Evolutionary conservation across 64 coral and sea anemone genomes (phyloP).

Genomic region (Anthopleura sola): DNA sequence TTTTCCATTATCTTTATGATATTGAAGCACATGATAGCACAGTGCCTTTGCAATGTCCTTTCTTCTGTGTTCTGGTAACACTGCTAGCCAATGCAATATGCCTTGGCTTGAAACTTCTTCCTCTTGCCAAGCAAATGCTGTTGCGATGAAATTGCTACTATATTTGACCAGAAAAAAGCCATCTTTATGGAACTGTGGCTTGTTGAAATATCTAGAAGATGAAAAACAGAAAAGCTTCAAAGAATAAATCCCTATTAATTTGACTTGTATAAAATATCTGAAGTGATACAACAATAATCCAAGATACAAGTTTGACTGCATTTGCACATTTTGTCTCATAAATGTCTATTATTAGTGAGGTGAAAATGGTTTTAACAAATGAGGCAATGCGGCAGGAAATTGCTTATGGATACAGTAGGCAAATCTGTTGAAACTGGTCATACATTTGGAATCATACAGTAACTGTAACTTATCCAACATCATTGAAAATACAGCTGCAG

Average conservation of each 20-base stretch:
- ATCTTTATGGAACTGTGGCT: constrained; percentile 36
- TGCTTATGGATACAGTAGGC: too few species aligned
- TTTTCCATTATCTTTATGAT: constrained; percentile 35
- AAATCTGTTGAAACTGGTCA: too few species aligned
- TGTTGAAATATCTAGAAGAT: constrained; percentile 19
- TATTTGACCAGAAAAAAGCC: constrained; percentile 53
- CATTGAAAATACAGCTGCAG: too few species aligned
- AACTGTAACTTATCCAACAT: too few species aligned
- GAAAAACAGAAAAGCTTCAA: background rate
- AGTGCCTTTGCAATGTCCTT: constrained; percentile 20
- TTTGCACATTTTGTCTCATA: too few species aligned
- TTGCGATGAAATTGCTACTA: constrained; percentile 22
- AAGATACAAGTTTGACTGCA: too few species aligned
- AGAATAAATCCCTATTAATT: background rate
- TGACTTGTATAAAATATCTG: too few species aligned
- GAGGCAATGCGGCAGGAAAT: too few species aligned
- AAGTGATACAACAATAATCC: too few species aligned
- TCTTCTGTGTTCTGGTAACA: constrained; percentile 24
- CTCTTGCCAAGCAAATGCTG: constrained; percentile 51
- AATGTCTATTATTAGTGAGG: too few species aligned
- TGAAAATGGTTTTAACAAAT: too few species aligned
- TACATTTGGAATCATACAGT: too few species aligned
- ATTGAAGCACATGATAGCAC: constrained; percentile 15
- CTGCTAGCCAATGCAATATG: constrained; percentile 45
- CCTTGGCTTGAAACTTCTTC: background rate